phyloP scores from a whole-genome alignment of 2,888 invertebrate species.

The Scaptomyza flava region DNA sequence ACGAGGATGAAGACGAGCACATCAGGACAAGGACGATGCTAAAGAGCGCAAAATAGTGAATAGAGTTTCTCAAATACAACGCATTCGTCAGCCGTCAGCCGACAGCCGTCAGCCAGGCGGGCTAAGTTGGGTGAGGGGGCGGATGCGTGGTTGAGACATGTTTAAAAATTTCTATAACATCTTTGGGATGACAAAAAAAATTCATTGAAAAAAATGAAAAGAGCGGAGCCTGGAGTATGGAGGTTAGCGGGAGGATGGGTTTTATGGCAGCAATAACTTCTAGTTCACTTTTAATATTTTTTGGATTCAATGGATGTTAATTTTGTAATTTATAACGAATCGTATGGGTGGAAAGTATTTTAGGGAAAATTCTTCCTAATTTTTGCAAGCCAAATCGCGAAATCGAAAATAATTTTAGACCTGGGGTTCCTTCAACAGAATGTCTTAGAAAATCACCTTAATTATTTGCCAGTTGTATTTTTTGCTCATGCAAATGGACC shows the following conservation, averaged over 20 bases:
- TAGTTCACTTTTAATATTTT: conserved; percentile 77
- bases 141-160: conserved; percentile 76
- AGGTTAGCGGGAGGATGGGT: background rate
- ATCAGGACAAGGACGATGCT: conserved; percentile 27
- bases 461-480: too few species aligned
- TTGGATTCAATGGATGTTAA: conserved; percentile 56
- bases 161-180: conserved; percentile 78
- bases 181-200: conserved; percentile 25
- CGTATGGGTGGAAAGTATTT: too few species aligned
- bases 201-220: conserved; percentile 1
- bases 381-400: too few species aligned
- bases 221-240: background rate
- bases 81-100: conserved; percentile 21
- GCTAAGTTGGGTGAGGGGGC: background rate
- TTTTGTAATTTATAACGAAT: background rate
- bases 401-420: too few species aligned
- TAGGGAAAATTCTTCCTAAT: too few species aligned
- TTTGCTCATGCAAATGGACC: too few species aligned
- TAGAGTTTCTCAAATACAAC: conserved; percentile 76
- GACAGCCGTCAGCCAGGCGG: background rate
- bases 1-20: conserved; percentile 14
- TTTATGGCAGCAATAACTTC: conserved; percentile 66
- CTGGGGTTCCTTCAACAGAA: too few species aligned
- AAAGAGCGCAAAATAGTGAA: conserved; percentile 75
- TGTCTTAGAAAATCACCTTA: too few species aligned